phyloP scores from a whole-genome alignment of 2,113 vertebrate species.

The Raja brachyura region DNA sequence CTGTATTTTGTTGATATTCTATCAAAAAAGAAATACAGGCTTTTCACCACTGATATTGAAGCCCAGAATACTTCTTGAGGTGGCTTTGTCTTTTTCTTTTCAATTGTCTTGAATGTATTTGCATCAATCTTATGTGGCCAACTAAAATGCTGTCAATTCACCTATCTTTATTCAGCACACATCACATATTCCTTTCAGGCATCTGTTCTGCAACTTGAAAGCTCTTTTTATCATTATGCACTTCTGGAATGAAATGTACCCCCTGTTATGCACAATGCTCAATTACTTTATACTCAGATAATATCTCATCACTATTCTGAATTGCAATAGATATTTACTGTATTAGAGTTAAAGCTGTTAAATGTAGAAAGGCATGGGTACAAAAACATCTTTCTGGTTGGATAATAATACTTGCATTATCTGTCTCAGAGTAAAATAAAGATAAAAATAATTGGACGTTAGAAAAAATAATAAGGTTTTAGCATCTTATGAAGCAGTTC shows the following conservation, averaged over 20 bases:
- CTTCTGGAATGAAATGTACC: background rate
- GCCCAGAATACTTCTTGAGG: background rate
- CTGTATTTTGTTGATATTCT: background rate
- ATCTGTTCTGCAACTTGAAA: background rate
- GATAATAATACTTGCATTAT: background rate
- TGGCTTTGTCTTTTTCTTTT: background rate
- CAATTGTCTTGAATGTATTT: background rate
- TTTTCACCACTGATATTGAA: background rate
- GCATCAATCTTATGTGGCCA: background rate
- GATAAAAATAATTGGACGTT: background rate
- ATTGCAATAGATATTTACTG: background rate
- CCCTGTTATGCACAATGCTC: background rate
- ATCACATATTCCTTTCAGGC: background rate
- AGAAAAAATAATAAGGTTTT: background rate
- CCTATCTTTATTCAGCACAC: slow-evolving; percentile 29
- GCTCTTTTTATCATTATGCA: slow-evolving; percentile 18
- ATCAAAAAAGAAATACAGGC: background rate
- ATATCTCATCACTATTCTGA: background rate
- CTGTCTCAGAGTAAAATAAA: background rate
- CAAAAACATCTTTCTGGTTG: background rate
- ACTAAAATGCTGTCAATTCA: background rate
- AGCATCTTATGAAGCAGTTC: background rate
- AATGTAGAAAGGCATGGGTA: background rate
- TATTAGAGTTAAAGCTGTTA: background rate
- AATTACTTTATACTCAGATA: background rate